Percentiles rank a stretch among this genome's conserved stretches.
Evolutionary conservation across 2,888 invertebrate genomes (phyloP).

Genomic region (Agrochola macilenta): DNA sequence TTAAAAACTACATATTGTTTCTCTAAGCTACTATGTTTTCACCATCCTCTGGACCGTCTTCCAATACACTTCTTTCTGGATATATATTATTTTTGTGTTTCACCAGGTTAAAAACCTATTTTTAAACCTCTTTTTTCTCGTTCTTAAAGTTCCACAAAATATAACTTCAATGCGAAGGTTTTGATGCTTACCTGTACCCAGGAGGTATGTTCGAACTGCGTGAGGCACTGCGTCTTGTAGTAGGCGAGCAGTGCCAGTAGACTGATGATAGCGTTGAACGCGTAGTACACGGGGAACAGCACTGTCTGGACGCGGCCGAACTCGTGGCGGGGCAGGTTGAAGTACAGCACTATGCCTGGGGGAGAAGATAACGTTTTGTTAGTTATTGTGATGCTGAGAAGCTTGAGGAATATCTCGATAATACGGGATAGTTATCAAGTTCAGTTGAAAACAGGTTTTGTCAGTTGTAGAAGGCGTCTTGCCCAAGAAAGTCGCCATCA

Average conservation of each 20-base stretch:
- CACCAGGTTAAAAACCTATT: too few relatives aligned
- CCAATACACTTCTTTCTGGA: too few relatives aligned
- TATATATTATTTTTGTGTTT: too few relatives aligned
- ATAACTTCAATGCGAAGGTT: background rate
- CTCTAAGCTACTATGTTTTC: too few relatives aligned
- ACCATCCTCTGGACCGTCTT: too few relatives aligned
- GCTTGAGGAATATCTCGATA: too few relatives aligned
- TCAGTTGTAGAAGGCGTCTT: too few relatives aligned
- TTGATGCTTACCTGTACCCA: conserved; percentile 84
- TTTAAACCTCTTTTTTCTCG: too few relatives aligned
- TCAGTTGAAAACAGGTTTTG: too few relatives aligned
- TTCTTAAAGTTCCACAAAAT: background rate
- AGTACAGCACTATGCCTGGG: conserved; percentile 95
- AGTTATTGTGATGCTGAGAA: conserved; percentile 37
- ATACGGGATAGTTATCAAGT: too few relatives aligned
- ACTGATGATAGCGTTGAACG: conserved; percentile 94
- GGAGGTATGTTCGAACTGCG: conserved; percentile 82
- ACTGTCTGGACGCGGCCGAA: conserved; percentile 97
- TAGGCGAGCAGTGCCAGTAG: conserved; percentile 93
- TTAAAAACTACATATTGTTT: too few relatives aligned
- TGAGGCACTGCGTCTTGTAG: conserved; percentile 91
- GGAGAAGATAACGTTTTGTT: conserved; percentile 52
- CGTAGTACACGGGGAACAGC: conserved; percentile 96
- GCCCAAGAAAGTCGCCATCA: too few relatives aligned
- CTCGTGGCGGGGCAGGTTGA: conserved; percentile 95